A percentile compares a stretch with the other conserved stretches of the same genome.
Evolutionary conservation across 2,113 vertebrate genomes (phyloP).

Genomic region (Passer montanus): DNA sequence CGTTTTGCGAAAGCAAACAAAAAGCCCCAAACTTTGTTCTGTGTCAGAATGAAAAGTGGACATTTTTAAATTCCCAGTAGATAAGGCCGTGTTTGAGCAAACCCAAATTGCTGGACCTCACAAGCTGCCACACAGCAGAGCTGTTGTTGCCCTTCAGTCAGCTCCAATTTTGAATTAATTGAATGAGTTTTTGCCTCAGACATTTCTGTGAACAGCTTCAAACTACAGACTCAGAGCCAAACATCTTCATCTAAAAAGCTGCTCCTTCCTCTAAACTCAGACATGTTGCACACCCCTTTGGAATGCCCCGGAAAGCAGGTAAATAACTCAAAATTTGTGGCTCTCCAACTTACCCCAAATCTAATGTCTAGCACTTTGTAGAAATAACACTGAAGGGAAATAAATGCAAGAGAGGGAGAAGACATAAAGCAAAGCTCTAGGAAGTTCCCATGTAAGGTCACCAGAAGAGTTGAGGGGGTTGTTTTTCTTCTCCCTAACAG

Average conservation of each 20-base stretch:
- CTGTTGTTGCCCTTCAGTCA: conserved; percentile 21
- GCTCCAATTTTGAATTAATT: conserved; percentile 8
- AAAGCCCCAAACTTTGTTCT: background rate
- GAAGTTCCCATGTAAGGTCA: conserved; percentile 45
- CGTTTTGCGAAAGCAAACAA: background rate
- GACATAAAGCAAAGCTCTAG: background rate
- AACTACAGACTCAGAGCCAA: background rate
- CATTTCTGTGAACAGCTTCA: background rate
- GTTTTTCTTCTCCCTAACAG: conserved; percentile 1
- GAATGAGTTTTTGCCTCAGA: background rate
- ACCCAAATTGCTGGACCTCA: conserved; percentile 38
- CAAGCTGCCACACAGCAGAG: conserved; percentile 37
- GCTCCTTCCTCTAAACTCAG: background rate
- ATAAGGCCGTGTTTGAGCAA: background rate
- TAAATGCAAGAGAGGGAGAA: background rate
- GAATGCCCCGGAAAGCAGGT: background rate
- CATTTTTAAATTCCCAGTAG: conserved; percentile 50
- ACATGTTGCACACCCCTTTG: background rate
- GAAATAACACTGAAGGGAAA: conserved; percentile 6
- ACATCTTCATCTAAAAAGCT: background rate
- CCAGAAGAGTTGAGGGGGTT: background rate
- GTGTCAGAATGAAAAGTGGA: background rate
- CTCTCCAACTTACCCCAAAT: background rate
- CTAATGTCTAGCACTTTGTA: background rate
- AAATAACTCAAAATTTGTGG: background rate